Evolutionary conservation across 1,140 invertebrate species (phyloP).

Genomic region (Battus philenor): DNA sequence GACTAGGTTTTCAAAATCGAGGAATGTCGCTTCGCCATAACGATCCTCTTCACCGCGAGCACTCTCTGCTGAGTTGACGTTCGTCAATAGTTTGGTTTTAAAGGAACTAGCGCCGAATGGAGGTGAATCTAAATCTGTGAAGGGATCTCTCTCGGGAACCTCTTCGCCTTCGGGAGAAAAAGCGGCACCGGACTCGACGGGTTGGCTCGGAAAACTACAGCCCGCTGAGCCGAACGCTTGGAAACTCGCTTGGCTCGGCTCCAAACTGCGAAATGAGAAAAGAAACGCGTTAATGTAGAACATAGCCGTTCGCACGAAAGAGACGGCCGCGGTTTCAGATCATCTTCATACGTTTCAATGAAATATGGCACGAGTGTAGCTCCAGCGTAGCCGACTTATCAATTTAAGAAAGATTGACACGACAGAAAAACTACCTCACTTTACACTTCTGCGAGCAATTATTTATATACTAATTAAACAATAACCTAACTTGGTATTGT

Average conservation of each 20-base stretch:
- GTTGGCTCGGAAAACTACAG: slow-evolving; percentile 71
- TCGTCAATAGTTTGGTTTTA: slow-evolving; percentile 26
- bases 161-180: slow-evolving; percentile 34
- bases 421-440: slow-evolving; percentile 51
- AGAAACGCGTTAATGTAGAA: slow-evolving; percentile 67
- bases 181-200: slow-evolving; percentile 67
- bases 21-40: slow-evolving; percentile 62
- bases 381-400: slow-evolving; percentile 57
- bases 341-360: slow-evolving; percentile 60
- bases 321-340: slow-evolving; percentile 54
- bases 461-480: too few species aligned
- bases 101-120: slow-evolving; percentile 37
- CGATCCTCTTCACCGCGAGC: slow-evolving; percentile 46
- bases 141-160: slow-evolving; percentile 47
- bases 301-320: slow-evolving; percentile 55
- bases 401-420: slow-evolving; percentile 58
- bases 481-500: too few species aligned
- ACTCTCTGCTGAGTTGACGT: slow-evolving; percentile 32
- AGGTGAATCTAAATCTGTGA: slow-evolving; percentile 48
- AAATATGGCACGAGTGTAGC: slow-evolving; percentile 66
- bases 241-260: slow-evolving; percentile 74
- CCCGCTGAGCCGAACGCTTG: slow-evolving; percentile 62
- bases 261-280: slow-evolving; percentile 76
- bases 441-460: too few species aligned
- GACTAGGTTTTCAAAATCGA: slow-evolving; percentile 60